These are phyloP conservation scores for Pseudolycoriella hygida DNA, from an alignment of 2,888 invertebrate species.

Conservation along the genomic window DNA sequence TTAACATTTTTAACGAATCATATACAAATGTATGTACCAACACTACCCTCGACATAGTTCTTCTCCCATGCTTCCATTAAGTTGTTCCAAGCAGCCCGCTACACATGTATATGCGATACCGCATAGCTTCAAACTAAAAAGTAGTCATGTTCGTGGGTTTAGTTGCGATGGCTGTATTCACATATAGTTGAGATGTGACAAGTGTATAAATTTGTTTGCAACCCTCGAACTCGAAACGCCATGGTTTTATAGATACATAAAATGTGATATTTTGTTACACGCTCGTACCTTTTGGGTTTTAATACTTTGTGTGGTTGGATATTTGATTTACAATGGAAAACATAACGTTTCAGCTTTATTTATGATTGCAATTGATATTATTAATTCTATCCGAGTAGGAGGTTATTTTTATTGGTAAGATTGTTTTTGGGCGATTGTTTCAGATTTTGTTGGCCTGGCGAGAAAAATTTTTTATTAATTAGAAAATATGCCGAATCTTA, in stretches of 20 bases:
- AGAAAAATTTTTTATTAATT: too few species aligned
- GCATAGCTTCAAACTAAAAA: conserved; percentile 4
- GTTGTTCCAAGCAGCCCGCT: conserved; percentile 2
- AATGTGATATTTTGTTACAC: too few species aligned
- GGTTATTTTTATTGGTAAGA: too few species aligned
- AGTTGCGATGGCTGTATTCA: conserved; percentile 4
- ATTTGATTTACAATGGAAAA: background rate
- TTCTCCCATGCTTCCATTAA: background rate
- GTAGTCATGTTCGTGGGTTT: conserved; percentile 5
- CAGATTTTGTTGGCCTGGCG: too few species aligned
- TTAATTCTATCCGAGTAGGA: too few species aligned
- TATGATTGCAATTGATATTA: too few species aligned
- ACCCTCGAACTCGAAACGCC: background rate
- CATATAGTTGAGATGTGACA: conserved; percentile 5
- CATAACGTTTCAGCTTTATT: background rate
- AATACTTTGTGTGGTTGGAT: background rate
- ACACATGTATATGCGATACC: conserved; percentile 2
- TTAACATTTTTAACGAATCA: background rate
- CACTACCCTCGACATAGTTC: background rate
- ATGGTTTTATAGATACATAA: background rate
- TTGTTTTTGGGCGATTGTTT: too few species aligned
- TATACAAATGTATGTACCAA: background rate
- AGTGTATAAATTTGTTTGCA: conserved; percentile 5
- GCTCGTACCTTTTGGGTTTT: too few species aligned
- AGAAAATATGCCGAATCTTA: too few species aligned